A percentile compares a stretch with the other conserved stretches of the same genome.
These are phyloP conservation scores for Crenuchus spilurus DNA, from an alignment of 2,797 vertebrate genomes.

Conservation along the genomic window DNA sequence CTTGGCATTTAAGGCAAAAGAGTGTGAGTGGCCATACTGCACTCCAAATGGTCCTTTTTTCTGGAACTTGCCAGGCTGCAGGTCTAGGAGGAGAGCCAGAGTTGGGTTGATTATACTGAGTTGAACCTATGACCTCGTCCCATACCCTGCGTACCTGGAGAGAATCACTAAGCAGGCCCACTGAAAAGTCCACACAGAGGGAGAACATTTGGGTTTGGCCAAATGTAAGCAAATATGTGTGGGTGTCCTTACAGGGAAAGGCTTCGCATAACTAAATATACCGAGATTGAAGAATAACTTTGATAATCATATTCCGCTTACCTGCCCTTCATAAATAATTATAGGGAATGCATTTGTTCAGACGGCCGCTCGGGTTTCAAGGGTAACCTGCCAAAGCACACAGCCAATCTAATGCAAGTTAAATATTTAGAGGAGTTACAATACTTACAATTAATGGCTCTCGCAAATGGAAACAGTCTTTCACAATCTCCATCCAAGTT, in stretches of 20 bases:
- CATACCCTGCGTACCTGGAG: conserved; percentile 20
- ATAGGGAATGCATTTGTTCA: conserved; percentile 21
- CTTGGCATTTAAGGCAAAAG: background rate
- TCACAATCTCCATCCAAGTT: conserved; percentile 32
- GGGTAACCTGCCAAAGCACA: conserved; percentile 18
- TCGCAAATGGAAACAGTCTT: conserved; percentile 26
- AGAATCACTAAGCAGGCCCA: conserved; percentile 29
- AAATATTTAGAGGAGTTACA: conserved; percentile 7
- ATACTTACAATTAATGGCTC: conserved; percentile 21
- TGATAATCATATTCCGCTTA: background rate
- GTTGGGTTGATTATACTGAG: conserved; percentile 36
- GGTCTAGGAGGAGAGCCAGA: conserved; percentile 29
- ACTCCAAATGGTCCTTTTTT: conserved; percentile 27
- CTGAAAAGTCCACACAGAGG: background rate
- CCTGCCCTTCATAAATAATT: conserved; percentile 16
- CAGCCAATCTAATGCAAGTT: conserved; percentile 3
- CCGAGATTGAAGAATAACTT: background rate
- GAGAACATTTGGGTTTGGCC: conserved; percentile 14
- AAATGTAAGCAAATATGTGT: conserved; percentile 11
- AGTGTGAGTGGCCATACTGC: conserved; percentile 3
- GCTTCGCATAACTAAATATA: conserved; percentile 15
- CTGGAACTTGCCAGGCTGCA: conserved; percentile 11
- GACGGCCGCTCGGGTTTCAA: conserved; percentile 25
- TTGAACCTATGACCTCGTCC: conserved; percentile 33
- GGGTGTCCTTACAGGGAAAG: background rate